These are phyloP conservation scores for Myrmophylax atrothorax DNA, from an alignment of 2,113 vertebrate species.

Conservation along the genomic window DNA sequence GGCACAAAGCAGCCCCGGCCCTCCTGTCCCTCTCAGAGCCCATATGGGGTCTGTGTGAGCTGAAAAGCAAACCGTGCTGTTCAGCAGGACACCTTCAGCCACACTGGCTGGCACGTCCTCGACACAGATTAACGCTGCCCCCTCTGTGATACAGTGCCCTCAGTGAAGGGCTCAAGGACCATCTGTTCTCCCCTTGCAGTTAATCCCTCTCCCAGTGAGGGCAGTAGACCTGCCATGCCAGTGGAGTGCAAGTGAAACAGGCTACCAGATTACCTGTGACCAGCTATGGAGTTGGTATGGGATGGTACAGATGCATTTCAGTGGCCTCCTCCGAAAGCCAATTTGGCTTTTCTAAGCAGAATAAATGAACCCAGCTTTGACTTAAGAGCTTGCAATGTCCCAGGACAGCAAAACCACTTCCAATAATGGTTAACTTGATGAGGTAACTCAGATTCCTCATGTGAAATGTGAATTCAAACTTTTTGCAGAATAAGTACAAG, in stretches of 20 bases:
- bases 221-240: background rate
- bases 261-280: background rate
- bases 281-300: fast-evolving
- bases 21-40: background rate
- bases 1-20: background rate
- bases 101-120: background rate
- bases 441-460: background rate
- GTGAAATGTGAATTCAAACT: background rate
- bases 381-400: background rate
- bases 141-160: background rate
- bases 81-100: background rate
- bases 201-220: background rate
- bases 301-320: fast-evolving
- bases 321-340: background rate
- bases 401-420: background rate
- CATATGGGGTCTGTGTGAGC: background rate
- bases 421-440: background rate
- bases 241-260: fast-evolving
- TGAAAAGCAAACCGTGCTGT: fast-evolving
- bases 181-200: background rate
- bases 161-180: background rate
- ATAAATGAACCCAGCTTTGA: background rate
- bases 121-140: background rate
- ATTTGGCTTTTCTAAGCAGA: background rate
- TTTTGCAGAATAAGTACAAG: background rate